phyloP scores from a whole-genome alignment of 1,140 invertebrate species.

The Berghia stephanieae region DNA sequence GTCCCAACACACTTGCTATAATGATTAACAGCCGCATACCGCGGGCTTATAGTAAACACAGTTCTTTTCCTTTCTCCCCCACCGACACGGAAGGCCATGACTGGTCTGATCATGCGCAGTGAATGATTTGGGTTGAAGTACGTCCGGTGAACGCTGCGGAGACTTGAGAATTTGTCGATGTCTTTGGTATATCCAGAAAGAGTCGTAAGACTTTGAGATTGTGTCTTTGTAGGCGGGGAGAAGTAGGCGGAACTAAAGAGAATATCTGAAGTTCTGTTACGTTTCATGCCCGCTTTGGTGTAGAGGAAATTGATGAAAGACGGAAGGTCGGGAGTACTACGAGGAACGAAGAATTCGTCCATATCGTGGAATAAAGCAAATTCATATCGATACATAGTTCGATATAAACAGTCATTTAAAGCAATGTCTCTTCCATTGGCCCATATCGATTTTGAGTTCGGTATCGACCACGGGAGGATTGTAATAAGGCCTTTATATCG shows the following conservation, averaged over 20 bases:
- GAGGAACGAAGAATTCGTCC: slow-evolving; percentile 34
- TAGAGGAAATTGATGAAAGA: slow-evolving; percentile 14
- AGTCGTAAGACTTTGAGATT: background rate
- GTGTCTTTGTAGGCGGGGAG: slow-evolving; percentile 6
- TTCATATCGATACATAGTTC: slow-evolving; percentile 31
- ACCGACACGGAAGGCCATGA: slow-evolving; percentile 4
- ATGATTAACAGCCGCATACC: slow-evolving; percentile 19
- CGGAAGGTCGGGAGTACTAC: slow-evolving; percentile 18
- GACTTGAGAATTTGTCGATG: slow-evolving; percentile 11
- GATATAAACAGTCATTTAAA: slow-evolving; percentile 33
- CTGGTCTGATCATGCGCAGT: slow-evolving; percentile 17
- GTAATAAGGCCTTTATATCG: slow-evolving; percentile 21
- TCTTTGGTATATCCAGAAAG: background rate
- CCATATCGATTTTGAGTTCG: slow-evolving; percentile 27
- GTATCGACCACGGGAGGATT: slow-evolving; percentile 30
- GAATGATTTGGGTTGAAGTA: slow-evolving; percentile 27
- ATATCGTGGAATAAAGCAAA: slow-evolving; percentile 28
- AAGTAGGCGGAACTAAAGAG: slow-evolving; percentile 27
- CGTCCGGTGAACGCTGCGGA: slow-evolving; percentile 17
- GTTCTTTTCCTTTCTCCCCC: slow-evolving; percentile 14
- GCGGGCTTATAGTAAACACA: slow-evolving; percentile 12
- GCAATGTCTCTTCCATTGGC: slow-evolving; percentile 30
- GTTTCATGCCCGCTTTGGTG: background rate
- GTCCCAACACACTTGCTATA: slow-evolving; percentile 23
- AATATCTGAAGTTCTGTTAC: slow-evolving; percentile 9